A percentile compares a stretch with the other conserved stretches of the same genome.
phyloP scores from a whole-genome alignment of 2,113 vertebrate species.

The Mungos mungo region DNA sequence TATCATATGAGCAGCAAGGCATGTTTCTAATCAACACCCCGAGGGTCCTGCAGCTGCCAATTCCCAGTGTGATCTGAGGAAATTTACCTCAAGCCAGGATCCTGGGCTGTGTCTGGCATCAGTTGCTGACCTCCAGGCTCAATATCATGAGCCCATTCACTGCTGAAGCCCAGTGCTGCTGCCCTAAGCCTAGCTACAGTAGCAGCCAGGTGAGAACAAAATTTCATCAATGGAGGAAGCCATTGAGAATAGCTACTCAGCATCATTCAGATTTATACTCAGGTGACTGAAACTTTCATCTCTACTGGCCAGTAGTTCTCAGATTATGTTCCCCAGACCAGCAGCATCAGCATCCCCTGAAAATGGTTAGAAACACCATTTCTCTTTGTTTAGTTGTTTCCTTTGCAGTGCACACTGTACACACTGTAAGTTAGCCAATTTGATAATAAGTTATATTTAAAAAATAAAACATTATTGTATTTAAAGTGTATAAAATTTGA shows the following conservation, averaged over 20 bases:
- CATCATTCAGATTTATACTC: neutral
- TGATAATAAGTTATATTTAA: too few relatives aligned
- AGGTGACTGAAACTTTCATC: neutral
- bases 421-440: too few relatives aligned
- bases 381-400: neutral
- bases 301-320: neutral
- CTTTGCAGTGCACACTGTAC: too few relatives aligned
- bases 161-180: neutral
- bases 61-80: neutral
- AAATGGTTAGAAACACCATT: neutral
- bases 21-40: neutral
- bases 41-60: neutral
- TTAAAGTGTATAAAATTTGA: too few relatives aligned
- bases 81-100: neutral
- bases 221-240: neutral
- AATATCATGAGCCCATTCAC: neutral
- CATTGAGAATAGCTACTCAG: neutral
- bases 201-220: neutral
- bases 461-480: too few relatives aligned
- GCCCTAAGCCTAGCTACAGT: neutral
- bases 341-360: neutral
- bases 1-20: neutral
- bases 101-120: neutral
- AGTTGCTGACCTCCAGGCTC: neutral
- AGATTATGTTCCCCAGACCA: neutral